A percentile compares a stretch with the other conserved stretches of the same genome.
These are phyloP conservation scores for Drosophila arizonae DNA, from an alignment of 1,140 invertebrate species.

Conservation along the genomic window DNA sequence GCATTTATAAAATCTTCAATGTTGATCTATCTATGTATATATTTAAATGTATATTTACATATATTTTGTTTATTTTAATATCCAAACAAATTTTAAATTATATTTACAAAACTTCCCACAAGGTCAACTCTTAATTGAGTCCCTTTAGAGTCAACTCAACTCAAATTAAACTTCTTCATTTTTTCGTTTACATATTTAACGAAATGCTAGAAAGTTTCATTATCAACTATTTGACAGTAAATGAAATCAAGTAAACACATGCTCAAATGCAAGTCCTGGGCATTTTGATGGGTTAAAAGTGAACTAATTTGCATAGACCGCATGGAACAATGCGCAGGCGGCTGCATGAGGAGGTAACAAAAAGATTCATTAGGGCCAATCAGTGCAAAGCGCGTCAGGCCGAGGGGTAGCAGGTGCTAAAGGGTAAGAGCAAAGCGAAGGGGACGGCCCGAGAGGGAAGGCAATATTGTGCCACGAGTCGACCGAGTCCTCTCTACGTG, in stretches of 20 bases:
- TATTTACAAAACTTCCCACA: too few relatives aligned
- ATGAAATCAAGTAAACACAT: conserved; percentile 4
- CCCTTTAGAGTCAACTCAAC: too few relatives aligned
- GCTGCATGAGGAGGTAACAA: conserved; percentile 74
- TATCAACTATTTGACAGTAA: too few relatives aligned
- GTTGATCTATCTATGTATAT: too few relatives aligned
- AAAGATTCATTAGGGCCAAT: conserved; percentile 81
- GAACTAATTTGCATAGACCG: conserved; percentile 80
- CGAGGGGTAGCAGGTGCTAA: conserved; percentile 42
- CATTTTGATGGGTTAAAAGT: conserved; percentile 69
- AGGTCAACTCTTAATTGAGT: too few relatives aligned
- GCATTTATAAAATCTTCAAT: too few relatives aligned
- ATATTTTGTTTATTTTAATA: too few relatives aligned
- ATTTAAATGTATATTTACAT: too few relatives aligned
- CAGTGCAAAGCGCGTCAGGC: conserved; percentile 72
- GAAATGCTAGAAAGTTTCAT: too few relatives aligned
- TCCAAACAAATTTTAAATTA: not conserved
- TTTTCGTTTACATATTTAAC: too few relatives aligned
- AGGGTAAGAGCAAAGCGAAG: conserved; percentile 12
- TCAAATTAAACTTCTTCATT: too few relatives aligned
- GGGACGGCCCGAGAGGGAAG: conserved; percentile 1
- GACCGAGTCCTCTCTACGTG: conserved; percentile 42
- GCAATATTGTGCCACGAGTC: conserved; percentile 4
- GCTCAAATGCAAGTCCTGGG: conserved; percentile 16
- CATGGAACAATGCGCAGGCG: conserved; percentile 76